These are phyloP conservation scores for Drosophila differens DNA, from an alignment of 2,888 invertebrate genomes.

Conservation along the genomic window DNA sequence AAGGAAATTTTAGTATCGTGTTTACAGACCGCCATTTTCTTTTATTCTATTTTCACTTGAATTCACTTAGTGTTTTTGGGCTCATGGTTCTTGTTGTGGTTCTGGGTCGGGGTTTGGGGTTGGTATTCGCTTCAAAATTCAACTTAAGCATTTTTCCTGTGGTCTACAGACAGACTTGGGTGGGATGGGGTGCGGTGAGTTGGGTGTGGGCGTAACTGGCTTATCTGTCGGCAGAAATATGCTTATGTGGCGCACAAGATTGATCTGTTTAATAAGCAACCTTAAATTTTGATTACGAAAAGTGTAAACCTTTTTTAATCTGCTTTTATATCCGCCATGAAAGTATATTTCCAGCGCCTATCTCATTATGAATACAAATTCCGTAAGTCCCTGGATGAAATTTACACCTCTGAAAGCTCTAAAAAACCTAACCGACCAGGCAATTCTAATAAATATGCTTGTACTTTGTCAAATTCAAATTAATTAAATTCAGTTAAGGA, in stretches of 20 bases:
- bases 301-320: slow-evolving; percentile 54
- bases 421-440: background rate
- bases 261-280: slow-evolving; percentile 77
- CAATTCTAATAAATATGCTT: background rate
- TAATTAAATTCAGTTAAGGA: background rate
- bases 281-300: slow-evolving; percentile 49
- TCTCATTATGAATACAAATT: slow-evolving; percentile 39
- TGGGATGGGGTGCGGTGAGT: slow-evolving; percentile 7
- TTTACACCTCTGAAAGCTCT: background rate
- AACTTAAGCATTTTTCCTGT: slow-evolving; percentile 29
- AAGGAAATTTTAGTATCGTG: slow-evolving; percentile 61
- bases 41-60: slow-evolving; percentile 50
- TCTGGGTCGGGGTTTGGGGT: background rate
- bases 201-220: slow-evolving; percentile 21
- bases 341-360: slow-evolving; percentile 19
- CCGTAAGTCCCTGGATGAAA: slow-evolving; percentile 11
- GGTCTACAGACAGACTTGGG: background rate
- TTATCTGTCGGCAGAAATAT: slow-evolving; percentile 41
- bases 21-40: slow-evolving; percentile 68
- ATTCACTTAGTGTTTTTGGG: slow-evolving; percentile 23
- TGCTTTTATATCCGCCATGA: slow-evolving; percentile 34
- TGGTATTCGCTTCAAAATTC: slow-evolving; percentile 34
- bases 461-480: background rate
- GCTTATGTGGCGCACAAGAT: slow-evolving; percentile 60
- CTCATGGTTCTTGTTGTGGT: background rate